Percentiles rank a stretch among this genome's conserved stretches.
phyloP scores from a whole-genome alignment of 2,797 vertebrate genomes.

The Myiothlypis coronata region DNA sequence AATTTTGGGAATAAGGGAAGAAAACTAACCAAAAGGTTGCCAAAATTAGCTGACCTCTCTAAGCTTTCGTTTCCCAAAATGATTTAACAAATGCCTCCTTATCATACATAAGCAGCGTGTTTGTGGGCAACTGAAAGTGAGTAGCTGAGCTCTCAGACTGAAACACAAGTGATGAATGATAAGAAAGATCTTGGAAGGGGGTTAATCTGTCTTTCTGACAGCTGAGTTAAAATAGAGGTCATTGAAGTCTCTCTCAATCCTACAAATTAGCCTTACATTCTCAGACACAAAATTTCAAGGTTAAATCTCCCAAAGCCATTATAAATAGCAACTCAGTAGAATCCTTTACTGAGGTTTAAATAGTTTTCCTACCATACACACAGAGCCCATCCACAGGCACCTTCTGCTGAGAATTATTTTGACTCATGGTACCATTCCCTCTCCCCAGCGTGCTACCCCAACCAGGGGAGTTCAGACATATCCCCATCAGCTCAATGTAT shows the following conservation, averaged over 20 bases:
- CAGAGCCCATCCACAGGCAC: neutral
- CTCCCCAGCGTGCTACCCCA: neutral
- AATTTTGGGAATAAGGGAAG: neutral
- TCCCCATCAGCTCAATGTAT: neutral
- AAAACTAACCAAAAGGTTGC: neutral
- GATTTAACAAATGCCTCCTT: conserved; percentile 12
- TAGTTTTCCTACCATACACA: neutral
- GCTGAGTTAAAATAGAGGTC: conserved; percentile 55
- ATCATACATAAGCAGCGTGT: neutral
- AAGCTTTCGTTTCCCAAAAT: neutral
- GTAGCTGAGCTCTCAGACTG: conserved; percentile 20
- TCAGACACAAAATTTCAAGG: conserved; percentile 33
- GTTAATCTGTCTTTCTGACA: conserved; percentile 71
- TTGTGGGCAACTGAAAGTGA: conserved; percentile 29
- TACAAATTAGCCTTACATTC: conserved; percentile 17
- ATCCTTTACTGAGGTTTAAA: neutral
- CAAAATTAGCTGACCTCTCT: neutral
- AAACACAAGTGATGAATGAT: conserved; percentile 66
- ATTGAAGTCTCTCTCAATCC: conserved; percentile 31
- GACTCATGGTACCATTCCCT: neutral
- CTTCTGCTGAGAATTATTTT: neutral
- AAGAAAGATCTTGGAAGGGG: conserved; percentile 63
- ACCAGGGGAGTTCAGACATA: neutral
- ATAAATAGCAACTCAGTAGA: neutral
- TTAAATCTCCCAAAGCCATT: conserved; percentile 5